These are phyloP conservation scores for Monopis laevigella DNA, from an alignment of 2,888 invertebrate species.

Conservation along the genomic window DNA sequence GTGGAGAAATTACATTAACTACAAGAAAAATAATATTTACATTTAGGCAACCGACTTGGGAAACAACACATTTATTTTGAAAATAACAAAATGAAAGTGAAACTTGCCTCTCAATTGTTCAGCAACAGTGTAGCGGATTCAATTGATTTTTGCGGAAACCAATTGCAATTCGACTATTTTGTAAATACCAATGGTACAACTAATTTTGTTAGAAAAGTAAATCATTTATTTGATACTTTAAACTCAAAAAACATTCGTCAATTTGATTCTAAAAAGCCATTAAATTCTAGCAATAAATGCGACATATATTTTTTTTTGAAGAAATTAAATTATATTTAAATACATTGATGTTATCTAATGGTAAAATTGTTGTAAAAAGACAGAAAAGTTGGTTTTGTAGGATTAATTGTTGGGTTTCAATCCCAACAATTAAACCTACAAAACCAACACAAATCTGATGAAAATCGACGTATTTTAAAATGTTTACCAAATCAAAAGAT, in stretches of 20 bases:
- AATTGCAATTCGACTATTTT: neutral
- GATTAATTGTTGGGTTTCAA: neutral
- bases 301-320: neutral
- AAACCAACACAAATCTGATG: neutral
- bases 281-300: neutral
- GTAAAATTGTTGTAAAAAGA: neutral
- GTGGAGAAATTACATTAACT: neutral
- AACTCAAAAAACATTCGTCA: slow-evolving; percentile 4
- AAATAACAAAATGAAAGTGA: slow-evolving; percentile 7
- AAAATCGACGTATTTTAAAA: slow-evolving; percentile 1
- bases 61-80: neutral
- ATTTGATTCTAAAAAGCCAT: slow-evolving; percentile 3
- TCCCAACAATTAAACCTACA: too few species aligned
- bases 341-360: neutral
- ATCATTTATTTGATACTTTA: slow-evolving; percentile 4
- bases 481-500: slow-evolving; percentile 6
- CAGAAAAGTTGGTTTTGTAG: slow-evolving; percentile 6
- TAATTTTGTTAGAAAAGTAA: neutral
- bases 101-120: slow-evolving; percentile 1
- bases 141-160: neutral
- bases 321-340: neutral
- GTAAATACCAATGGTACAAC: neutral
- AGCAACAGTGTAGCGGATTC: neutral
- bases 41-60: slow-evolving; percentile 1
- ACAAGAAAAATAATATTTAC: neutral